Conservation (phyloP, 2,113 vertebrate genomes). For the Lepidothrix coronata region DNA sequence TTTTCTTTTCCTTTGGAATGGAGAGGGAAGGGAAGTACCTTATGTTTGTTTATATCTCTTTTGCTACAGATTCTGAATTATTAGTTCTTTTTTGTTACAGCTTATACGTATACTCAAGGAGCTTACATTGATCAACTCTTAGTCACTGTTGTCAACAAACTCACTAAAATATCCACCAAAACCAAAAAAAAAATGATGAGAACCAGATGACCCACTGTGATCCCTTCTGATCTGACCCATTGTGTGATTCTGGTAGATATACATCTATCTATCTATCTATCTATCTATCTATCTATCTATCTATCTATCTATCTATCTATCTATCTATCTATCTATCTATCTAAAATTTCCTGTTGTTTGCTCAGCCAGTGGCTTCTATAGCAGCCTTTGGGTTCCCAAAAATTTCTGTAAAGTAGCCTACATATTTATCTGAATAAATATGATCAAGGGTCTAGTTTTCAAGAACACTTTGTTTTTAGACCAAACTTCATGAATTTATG, state of each 20-base stretch:
- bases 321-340: too few species aligned
- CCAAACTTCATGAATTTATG: not conserved
- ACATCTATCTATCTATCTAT: not conserved
- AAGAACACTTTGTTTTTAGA: not conserved
- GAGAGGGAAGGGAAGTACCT: rapidly evolving
- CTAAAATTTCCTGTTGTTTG: not conserved
- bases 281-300: too few species aligned
- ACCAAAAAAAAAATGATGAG: not conserved
- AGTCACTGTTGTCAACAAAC: not conserved
- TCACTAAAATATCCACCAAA: not conserved
- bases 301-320: too few species aligned
- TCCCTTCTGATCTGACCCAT: not conserved
- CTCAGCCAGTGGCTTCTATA: not conserved
- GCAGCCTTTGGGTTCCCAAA: not conserved
- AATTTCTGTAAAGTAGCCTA: not conserved
- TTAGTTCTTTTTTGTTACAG: not conserved
- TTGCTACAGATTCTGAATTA: not conserved
- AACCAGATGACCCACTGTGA: not conserved
- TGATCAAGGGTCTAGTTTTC: not conserved
- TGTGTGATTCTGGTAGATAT: not conserved
- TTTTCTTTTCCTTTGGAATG: not conserved
- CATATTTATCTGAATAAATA: not conserved
- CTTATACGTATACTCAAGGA: not conserved
- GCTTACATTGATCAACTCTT: not conserved
- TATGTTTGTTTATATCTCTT: not conserved